Evolutionary conservation across 2,113 vertebrate species (phyloP).

Genomic region (Philantomba maxwellii): DNA sequence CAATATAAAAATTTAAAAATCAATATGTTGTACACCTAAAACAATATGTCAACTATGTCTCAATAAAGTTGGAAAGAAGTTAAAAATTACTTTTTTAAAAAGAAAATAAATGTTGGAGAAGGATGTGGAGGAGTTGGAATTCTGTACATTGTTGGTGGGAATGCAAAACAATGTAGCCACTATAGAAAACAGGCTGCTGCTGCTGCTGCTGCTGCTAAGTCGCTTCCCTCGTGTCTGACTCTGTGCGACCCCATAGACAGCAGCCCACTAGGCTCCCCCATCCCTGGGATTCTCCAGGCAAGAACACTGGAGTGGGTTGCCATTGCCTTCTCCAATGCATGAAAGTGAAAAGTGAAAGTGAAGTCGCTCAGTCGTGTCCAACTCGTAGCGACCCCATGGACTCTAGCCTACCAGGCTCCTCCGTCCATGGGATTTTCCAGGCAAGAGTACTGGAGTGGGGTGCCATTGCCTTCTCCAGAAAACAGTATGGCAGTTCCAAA

Average conservation of each 20-base stretch:
- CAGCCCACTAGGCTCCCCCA: rapidly evolving
- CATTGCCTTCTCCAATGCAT: not conserved
- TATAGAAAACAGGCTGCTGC: not conserved
- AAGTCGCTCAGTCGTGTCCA: not conserved
- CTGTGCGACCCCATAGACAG: not conserved
- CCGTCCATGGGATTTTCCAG: not conserved
- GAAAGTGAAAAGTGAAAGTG: not conserved
- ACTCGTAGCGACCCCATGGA: rapidly evolving
- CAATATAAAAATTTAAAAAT: not conserved
- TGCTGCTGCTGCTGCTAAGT: not conserved
- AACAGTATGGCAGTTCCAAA: not conserved
- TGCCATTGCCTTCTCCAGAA: not conserved
- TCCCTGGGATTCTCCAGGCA: not conserved
- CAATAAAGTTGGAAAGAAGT: not conserved
- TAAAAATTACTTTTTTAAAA: not conserved
- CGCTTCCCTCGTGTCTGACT: rapidly evolving
- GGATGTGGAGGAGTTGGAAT: not conserved
- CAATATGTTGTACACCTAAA: not conserved
- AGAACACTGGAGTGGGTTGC: not conserved
- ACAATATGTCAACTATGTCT: not conserved
- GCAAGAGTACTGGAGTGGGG: not conserved
- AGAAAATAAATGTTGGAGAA: not conserved
- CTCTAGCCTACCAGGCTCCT: not conserved
- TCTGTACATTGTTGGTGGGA: not conserved
- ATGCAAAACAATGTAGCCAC: not conserved